Base-by-base conservation (phyloP, 1,140 invertebrate species). In the Drosophila prosaltans region DNA sequence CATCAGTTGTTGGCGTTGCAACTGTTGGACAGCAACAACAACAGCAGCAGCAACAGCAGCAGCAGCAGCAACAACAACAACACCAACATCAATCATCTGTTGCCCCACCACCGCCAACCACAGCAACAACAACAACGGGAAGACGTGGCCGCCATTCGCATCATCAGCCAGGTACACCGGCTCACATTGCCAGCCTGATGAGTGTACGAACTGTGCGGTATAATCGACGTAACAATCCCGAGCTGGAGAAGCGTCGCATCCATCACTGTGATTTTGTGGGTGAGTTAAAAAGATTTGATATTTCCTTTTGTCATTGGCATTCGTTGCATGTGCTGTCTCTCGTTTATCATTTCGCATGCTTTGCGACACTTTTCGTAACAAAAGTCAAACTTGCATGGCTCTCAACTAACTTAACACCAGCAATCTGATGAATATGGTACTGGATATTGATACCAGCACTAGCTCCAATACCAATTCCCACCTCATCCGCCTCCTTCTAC, bases 251-350 rank as follows among this genome's bases (percentile, higher is more conserved):
- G 92, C 94, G 98, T 78, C 93, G 98, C 89, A 97, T 98, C 75
- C 98, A 99, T 92, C 97, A 97, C 92, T 99, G 98, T 93, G 96
- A 98, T 94, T 99, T 97, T 93, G 95, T 97, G 85, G 97, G 98
- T 98, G 93, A 95, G 94, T 93, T 2, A 4, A 30, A 36, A 57
- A 9, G 43, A 16, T 39, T 1, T 24, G 28, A 30, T 30, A 30
- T 30, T 30, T 30, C 43, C 45, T 24, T 2, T 21, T 48, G 16
- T 81, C 43, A 54, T 84, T 85, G 26, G 16, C 45, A 86, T 80
- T 72, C 83, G 30, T 48, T 68, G 68, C 83, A 83, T 77, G 83
- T 32, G 45, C 68, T 32, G 45, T 65, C 16, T 64, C 70, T 83
- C 83, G 73, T 86, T 86, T 78, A 88, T 88, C 83, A 88, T 83